Base-by-base conservation (phyloP, 2,888 invertebrate genomes). In the Spodoptera picta region DNA sequence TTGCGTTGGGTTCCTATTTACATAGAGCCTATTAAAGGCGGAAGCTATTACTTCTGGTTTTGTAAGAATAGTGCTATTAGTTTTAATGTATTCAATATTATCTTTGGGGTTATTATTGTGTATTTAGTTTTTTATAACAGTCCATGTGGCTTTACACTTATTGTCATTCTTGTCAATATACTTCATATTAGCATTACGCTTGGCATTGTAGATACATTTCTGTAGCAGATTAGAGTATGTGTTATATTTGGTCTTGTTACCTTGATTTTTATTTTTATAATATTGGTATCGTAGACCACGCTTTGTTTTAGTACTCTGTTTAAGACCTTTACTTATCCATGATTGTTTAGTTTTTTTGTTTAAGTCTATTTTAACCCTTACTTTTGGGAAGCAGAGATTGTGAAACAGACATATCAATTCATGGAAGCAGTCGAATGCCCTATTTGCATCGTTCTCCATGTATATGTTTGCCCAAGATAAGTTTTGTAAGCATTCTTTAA, bases 351-450 rank as follows among this genome's bases (percentile, higher is more conserved):
- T 31, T 41, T 46, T 31, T 23, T 46, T 27, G 19, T 45, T 54
- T n/a, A 43, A 27, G 36, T 55, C 47, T 36, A 55, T 24, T 41
- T 55, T 46, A 11, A 48, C 31, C n/a, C 24, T 56, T 7, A 41
- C 14, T 24, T 47, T 48, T 11, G 55, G 55, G 9, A 56, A 56
- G 14, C 55, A 56, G 23, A 56, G 42, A 6, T 56, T 56, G 24
- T 56, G 24, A 24, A 56, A 56, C 12, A 56, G n/a, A 5, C 47
- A 56, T 19, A 19, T 24, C 7, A 56, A 4, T 24, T 56, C 55
- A 42, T 47, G 55, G 24, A 56, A 56, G 7, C 10, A 5, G 12
- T n/a, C n/a, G n/a, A 56, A 56, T 36, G 55, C 55, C 23, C 2
- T 41, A 12, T 56, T 56, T 42, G n/a, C 11, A n/a, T 56, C 48